phyloP scores from a whole-genome alignment of 2,888 invertebrate genomes.

The Campoplex capitator region DNA sequence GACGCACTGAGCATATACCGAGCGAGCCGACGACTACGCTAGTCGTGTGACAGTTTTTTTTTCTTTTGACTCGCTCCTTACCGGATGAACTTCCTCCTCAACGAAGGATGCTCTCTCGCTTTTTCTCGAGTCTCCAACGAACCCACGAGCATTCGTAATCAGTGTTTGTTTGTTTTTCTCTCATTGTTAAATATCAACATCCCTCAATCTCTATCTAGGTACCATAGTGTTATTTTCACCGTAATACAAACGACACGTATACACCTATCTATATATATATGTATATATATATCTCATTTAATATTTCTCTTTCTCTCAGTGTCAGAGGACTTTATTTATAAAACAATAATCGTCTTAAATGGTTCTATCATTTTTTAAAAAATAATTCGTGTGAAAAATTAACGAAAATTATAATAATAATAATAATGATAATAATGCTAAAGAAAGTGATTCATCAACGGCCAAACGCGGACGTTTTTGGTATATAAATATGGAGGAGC shows the following conservation, averaged over 20 bases:
- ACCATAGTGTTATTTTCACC: slow-evolving; percentile 11
- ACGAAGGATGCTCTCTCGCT: no score
- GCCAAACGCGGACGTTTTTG: slow-evolving; percentile 12
- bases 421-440: no score
- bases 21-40: no score
- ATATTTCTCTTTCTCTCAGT: slow-evolving; percentile 15
- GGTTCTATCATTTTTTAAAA: not conserved
- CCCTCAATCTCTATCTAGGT: slow-evolving; percentile 6
- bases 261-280: slow-evolving; percentile 3
- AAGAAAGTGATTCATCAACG: not conserved
- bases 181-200: not conserved
- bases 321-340: slow-evolving; percentile 11
- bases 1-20: no score
- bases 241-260: slow-evolving; percentile 25
- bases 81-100: no score
- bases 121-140: not conserved
- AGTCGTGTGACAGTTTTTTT: no score
- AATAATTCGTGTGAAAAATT: not conserved
- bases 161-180: not conserved
- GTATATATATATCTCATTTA: not conserved
- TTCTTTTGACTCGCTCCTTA: no score
- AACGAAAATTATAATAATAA: not conserved
- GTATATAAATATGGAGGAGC: slow-evolving; percentile 11
- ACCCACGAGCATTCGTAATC: not conserved
- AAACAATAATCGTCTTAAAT: slow-evolving; percentile 17